Percentiles rank a stretch among this genome's conserved stretches.
Conservation (phyloP, 2,113 vertebrate genomes). For the Percina caprodes region DNA sequence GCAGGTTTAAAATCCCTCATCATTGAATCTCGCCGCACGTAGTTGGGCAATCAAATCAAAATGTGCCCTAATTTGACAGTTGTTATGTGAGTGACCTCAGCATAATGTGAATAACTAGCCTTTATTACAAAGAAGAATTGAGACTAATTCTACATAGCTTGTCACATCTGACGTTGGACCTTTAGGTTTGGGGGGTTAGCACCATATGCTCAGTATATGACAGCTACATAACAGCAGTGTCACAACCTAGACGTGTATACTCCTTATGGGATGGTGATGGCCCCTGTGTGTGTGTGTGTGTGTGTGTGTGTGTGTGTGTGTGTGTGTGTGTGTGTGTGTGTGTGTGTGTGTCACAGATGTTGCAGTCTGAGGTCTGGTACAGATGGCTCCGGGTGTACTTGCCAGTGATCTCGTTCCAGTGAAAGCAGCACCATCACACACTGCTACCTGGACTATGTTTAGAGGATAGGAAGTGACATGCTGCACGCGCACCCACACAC, state of each 20-base stretch:
- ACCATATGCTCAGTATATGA: conserved; percentile 79
- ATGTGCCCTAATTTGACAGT: conserved; percentile 77
- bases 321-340: conserved; percentile 17
- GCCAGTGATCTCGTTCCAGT: conserved; percentile 80
- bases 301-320: conserved; percentile 28
- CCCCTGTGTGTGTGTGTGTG: conserved; percentile 25
- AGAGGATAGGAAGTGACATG: conserved; percentile 54
- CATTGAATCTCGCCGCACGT: conserved; percentile 53
- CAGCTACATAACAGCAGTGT: conserved; percentile 75
- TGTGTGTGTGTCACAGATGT: conserved; percentile 73
- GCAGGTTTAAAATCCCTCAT: conserved; percentile 66
- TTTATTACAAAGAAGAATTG: conserved; percentile 76
- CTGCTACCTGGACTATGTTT: conserved; percentile 61
- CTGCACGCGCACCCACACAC: conserved; percentile 10
- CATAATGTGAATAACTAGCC: conserved; percentile 73
- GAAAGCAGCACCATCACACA: conserved; percentile 65
- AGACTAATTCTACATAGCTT: conserved; percentile 78
- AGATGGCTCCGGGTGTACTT: conserved; percentile 74
- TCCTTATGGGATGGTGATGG: conserved; percentile 63
- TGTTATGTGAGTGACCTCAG: conserved; percentile 77
- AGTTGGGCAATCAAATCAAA: conserved; percentile 75
- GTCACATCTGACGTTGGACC: conserved; percentile 72
- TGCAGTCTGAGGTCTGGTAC: conserved; percentile 74
- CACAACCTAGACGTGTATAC: conserved; percentile 66
- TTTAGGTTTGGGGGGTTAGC: conserved; percentile 62